Base-by-base conservation (phyloP, 2,888 invertebrate species). In the Chouioia cunea region DNA sequence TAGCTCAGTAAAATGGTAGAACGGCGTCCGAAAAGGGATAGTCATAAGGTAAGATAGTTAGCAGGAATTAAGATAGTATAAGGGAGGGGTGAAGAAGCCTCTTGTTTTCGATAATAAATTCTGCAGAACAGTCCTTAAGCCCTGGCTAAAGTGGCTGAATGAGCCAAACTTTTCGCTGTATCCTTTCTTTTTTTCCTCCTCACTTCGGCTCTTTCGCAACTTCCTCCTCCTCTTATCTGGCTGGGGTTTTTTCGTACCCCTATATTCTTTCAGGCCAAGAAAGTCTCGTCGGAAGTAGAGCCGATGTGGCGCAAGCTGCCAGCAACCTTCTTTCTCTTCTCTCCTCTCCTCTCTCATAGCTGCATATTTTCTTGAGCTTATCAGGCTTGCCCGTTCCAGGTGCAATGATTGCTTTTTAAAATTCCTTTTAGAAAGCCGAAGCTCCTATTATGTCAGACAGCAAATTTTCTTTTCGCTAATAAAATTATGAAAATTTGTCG, bases 41-140 rank as follows among this genome's bases (percentile, higher is more conserved):
- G 50, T 66, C 27, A 48, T 52, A 53, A 66, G 70, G 71, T 73
- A 66, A 65, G 76, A 75, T 74, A 76, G 75, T 78, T 79, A 77
- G 73, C 72, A 69, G 73, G 75, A 77, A 79, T 76, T 77, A 76
- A 77, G 76, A 77, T 75, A 76, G 76, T 78, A 77, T 60, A 62
- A 74, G 69, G 73, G 68, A 63, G 46, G 23, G 68, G 36, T 12
- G 12, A 6, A 36, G 36, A 36, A 27, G 27, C 27, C 74, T 72
- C 77, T 77, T 75, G 76, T 75, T 77, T 77, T 78, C 75, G 76
- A 78, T 78, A 77, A 78, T 78, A 78, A 77, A 77, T 78, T 77
- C 69, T 65, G 62, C 65, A 47, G 43, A 20, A 60, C 64, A 69
- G 57, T 73, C 67, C 75, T 69, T 71, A 68, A 76, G 73, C 73